phyloP scores from a whole-genome alignment of 2,888 invertebrate genomes.

The Eupeodes latifasciatus region DNA sequence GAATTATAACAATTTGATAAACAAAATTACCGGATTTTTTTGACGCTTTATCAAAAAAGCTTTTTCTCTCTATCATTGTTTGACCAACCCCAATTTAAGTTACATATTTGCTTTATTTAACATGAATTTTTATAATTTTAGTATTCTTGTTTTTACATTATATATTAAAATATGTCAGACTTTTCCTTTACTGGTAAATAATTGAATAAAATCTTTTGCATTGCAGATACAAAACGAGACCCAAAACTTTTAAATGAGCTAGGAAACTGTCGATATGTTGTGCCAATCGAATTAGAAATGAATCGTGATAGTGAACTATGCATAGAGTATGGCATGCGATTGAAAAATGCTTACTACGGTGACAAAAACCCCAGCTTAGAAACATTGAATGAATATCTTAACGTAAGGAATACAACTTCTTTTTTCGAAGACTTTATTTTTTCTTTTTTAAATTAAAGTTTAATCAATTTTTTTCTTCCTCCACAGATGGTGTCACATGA shows the following conservation, averaged over 20 bases:
- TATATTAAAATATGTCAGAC: too few species aligned
- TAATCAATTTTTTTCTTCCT: background rate
- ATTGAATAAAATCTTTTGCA: background rate
- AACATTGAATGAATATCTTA: constrained; percentile 83
- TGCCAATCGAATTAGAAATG: constrained; percentile 82
- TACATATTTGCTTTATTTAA: too few species aligned
- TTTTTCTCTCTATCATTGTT: too few species aligned
- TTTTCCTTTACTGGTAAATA: background rate
- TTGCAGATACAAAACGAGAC: constrained; percentile 80
- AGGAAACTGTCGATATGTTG: constrained; percentile 81
- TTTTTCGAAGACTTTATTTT: background rate
- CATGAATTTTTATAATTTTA: too few species aligned
- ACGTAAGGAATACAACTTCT: constrained; percentile 77
- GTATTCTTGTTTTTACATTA: too few species aligned
- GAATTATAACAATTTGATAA: too few species aligned
- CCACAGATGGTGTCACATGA: constrained; percentile 83
- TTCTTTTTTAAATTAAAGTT: background rate
- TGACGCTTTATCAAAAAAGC: too few species aligned
- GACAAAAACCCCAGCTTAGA: constrained; percentile 82
- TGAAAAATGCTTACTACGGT: constrained; percentile 81
- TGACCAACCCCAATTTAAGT: too few species aligned
- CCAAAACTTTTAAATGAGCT: constrained; percentile 82
- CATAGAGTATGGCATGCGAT: constrained; percentile 81
- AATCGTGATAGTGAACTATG: constrained; percentile 81
- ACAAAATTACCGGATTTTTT: too few species aligned